Evolutionary conservation across 2,888 invertebrate species (phyloP).

Genomic region (Clitarchus hookeri): DNA sequence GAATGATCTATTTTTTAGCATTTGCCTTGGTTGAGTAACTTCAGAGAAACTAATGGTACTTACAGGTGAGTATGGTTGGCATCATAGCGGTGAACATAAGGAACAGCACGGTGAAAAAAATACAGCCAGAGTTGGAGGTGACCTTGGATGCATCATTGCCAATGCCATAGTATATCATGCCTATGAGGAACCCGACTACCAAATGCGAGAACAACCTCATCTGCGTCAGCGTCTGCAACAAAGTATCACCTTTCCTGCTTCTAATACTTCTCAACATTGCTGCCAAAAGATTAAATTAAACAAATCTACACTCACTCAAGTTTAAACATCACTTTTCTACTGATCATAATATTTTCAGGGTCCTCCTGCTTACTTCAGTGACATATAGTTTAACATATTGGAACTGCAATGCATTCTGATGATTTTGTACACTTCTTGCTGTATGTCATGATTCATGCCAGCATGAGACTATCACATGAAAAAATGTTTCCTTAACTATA

Average conservation of each 20-base stretch:
- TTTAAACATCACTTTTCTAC: no score
- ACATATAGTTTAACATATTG: no score
- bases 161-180: constrained; percentile 90
- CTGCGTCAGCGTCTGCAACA: constrained; percentile 78
- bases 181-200: constrained; percentile 88
- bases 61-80: constrained; percentile 95
- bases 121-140: constrained; percentile 92
- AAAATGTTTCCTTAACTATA: no score
- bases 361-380: no score
- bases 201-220: constrained; percentile 86
- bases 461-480: no score
- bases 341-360: no score
- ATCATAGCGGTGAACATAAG: constrained; percentile 98
- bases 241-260: not conserved
- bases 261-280: not conserved
- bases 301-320: no score
- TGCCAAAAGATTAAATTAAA: no score
- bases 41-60: constrained; percentile 57
- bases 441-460: no score
- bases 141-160: constrained; percentile 93
- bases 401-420: no score
- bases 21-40: not conserved
- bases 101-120: constrained; percentile 95
- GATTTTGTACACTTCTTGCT: no score
- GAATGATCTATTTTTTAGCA: no score